phyloP scores from a whole-genome alignment of 2,113 vertebrate species.

The Polypterus bichir region DNA sequence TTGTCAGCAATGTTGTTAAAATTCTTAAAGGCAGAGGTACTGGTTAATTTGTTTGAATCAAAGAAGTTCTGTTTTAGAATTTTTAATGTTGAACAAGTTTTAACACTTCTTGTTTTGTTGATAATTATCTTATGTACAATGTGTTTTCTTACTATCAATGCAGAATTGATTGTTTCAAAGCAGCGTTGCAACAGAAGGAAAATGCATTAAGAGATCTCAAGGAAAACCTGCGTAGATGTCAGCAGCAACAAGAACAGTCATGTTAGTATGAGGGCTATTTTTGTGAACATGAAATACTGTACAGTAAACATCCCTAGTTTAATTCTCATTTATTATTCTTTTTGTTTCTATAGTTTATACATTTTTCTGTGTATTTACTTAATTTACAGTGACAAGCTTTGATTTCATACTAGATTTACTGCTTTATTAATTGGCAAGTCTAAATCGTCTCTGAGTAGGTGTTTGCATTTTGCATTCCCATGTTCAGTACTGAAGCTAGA shows the following conservation, averaged over 20 bases:
- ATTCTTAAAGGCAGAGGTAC: not conserved
- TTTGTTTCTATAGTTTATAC: not conserved
- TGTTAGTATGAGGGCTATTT: conserved; percentile 42
- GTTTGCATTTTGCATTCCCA: not conserved
- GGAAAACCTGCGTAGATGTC: conserved; percentile 57
- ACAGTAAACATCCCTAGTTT: not conserved
- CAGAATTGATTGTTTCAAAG: conserved; percentile 47
- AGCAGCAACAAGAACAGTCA: conserved; percentile 56
- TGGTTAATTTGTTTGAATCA: no score
- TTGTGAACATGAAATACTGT: not conserved
- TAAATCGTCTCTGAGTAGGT: not conserved
- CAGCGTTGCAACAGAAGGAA: conserved; percentile 48
- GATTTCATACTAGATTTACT: not conserved
- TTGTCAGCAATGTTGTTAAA: no score
- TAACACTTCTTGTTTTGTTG: not conserved
- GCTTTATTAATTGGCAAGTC: not conserved
- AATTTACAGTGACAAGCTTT: not conserved
- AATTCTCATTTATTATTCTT: not conserved
- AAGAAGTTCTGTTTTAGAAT: no score
- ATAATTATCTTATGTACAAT: not conserved
- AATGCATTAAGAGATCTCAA: conserved; percentile 56
- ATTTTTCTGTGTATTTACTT: not conserved
- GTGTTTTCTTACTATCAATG: not conserved
- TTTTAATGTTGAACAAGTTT: no score
- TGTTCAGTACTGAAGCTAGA: not conserved